Evolutionary conservation across 2,888 invertebrate genomes (phyloP).

Genomic region (Helleia helle): DNA sequence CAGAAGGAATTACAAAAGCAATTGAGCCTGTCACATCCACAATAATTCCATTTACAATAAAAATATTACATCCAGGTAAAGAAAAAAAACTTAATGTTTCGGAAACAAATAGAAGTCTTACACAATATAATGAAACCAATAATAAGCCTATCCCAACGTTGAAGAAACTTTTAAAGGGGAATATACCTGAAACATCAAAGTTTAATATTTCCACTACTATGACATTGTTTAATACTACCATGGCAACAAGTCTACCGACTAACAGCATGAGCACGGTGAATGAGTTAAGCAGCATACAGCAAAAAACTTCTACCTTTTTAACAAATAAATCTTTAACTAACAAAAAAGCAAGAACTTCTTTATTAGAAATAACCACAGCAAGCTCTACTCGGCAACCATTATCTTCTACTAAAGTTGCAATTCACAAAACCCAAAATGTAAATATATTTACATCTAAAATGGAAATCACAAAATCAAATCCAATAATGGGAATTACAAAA

Average conservation of each 20-base stretch:
- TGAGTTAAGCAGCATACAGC: constrained; percentile 31
- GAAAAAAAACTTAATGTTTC: constrained; percentile 15
- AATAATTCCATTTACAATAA: constrained; percentile 27
- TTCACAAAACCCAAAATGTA: constrained; percentile 9
- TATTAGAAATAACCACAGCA: constrained; percentile 23
- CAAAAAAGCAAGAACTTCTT: constrained; percentile 19
- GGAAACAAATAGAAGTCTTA: constrained; percentile 4
- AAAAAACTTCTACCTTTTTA: constrained; percentile 43
- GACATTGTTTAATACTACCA: constrained; percentile 15
- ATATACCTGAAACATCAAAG: constrained; percentile 8
- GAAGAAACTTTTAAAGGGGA: constrained; percentile 1
- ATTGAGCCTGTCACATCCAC: constrained; percentile 35
- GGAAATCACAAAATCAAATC: constrained; percentile 15
- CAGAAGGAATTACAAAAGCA: constrained; percentile 39
- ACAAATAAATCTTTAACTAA: constrained; percentile 39
- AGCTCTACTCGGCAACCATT: constrained; percentile 16
- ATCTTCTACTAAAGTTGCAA: constrained; percentile 13
- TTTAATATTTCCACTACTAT: constrained; percentile 14
- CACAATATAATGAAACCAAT: constrained; percentile 6
- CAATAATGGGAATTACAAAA: constrained; percentile 18
- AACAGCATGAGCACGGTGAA: constrained; percentile 54
- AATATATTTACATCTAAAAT: constrained; percentile 11
- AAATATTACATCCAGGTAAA: constrained; percentile 18
- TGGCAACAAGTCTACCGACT: constrained; percentile 40
- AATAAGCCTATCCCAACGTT: not conserved